Evolutionary conservation across 2,888 invertebrate genomes (phyloP).

Genomic region (Rhyacophila evoluta): DNA sequence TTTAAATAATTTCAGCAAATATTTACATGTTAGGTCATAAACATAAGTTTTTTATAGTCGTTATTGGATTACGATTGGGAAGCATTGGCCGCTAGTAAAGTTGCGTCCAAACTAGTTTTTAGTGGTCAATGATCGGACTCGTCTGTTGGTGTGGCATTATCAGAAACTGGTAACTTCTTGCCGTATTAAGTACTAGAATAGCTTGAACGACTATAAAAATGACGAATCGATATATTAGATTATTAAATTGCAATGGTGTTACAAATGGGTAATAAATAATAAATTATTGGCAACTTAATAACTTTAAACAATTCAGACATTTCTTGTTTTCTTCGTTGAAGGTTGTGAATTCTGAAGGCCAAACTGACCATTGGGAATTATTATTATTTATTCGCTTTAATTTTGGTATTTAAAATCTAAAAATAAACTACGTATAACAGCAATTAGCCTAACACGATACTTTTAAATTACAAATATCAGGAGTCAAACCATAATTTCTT

Average conservation of each 20-base stretch:
- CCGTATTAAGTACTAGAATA: neutral
- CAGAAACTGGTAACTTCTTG: neutral
- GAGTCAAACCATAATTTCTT: too few relatives aligned
- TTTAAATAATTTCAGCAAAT: neutral
- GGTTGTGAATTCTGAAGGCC: neutral
- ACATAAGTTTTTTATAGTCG: neutral
- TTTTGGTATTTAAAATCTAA: too few relatives aligned
- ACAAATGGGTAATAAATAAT: neutral
- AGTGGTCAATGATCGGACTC: conserved; percentile 1
- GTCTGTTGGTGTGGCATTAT: neutral
- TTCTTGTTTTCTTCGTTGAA: neutral
- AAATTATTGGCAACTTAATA: neutral
- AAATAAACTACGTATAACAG: too few relatives aligned
- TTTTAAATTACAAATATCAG: too few relatives aligned
- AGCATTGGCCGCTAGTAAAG: conserved; percentile 7
- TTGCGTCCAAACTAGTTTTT: conserved; percentile 9
- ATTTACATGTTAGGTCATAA: conserved; percentile 1
- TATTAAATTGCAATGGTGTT: neutral
- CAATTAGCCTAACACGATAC: too few relatives aligned
- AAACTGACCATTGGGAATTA: neutral
- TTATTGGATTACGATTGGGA: conserved; percentile 5
- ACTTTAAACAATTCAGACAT: neutral
- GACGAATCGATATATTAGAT: neutral
- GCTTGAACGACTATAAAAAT: neutral
- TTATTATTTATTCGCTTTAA: too few relatives aligned